Percentiles rank a stretch among this genome's conserved stretches.
phyloP scores from a whole-genome alignment of 1,140 invertebrate species.

The Drosophila sturtevanti region DNA sequence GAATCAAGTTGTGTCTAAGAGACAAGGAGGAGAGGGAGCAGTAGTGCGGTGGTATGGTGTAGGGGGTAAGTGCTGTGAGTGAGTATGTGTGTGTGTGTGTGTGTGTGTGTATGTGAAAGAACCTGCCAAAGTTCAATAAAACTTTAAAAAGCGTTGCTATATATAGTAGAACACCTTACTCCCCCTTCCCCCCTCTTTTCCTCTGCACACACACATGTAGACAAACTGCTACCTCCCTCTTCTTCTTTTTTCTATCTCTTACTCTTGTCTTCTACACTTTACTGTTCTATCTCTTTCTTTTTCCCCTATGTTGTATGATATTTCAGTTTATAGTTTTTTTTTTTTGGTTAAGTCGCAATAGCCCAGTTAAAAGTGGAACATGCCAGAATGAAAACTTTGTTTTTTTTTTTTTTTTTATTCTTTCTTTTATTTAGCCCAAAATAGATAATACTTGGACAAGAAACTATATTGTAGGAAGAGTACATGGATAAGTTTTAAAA shows the following conservation, averaged over 20 bases:
- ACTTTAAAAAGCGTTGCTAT: constrained; percentile 49
- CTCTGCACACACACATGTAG: no score
- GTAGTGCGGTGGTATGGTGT: not conserved
- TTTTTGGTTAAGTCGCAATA: constrained; percentile 64
- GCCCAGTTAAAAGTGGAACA: constrained; percentile 76
- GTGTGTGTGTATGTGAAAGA: constrained; percentile 17
- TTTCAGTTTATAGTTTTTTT: constrained; percentile 35
- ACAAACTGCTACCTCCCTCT: not conserved
- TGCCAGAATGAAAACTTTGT: constrained; percentile 29
- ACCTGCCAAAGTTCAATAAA: constrained; percentile 75
- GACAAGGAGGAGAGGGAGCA: not conserved
- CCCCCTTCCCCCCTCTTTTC: not conserved
- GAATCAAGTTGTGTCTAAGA: not conserved
- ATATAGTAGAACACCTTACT: constrained; percentile 28
- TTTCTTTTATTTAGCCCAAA: constrained; percentile 38
- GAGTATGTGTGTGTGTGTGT: no score
- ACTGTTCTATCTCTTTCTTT: constrained; percentile 21
- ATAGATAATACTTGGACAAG: constrained; percentile 51
- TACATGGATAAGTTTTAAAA: constrained; percentile 5
- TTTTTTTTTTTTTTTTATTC: constrained; percentile 1
- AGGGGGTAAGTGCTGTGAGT: no score
- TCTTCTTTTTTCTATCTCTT: not conserved
- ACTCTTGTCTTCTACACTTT: not conserved
- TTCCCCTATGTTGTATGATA: constrained; percentile 38
- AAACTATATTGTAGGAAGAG: constrained; percentile 27